phyloP scores from a whole-genome alignment of 2,888 invertebrate genomes.

The Mimachlamys varia region DNA sequence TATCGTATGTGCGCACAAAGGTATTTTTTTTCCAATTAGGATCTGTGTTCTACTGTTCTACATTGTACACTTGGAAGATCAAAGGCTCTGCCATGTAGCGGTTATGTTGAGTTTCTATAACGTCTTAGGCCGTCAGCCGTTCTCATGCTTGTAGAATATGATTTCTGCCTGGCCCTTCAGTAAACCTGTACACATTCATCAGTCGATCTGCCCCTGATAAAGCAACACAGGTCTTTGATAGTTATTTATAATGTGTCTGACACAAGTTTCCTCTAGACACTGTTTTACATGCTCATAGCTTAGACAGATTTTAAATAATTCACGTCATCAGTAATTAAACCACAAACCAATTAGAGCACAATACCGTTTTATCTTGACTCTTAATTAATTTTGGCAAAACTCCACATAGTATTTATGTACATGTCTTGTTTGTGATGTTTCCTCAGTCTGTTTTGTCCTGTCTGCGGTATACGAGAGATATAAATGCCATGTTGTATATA shows the following conservation, averaged over 20 bases:
- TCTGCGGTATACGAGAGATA: not conserved
- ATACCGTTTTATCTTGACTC: not conserved
- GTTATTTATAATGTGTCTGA: slow-evolving; percentile 8
- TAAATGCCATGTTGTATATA: slow-evolving; percentile 36
- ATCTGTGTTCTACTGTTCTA: not conserved
- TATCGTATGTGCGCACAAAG: slow-evolving; percentile 28
- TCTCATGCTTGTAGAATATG: not conserved
- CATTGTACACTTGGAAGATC: slow-evolving; percentile 34
- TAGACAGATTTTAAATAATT: slow-evolving; percentile 29
- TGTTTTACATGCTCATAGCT: not conserved
- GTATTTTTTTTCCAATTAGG: not conserved
- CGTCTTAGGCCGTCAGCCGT: not conserved
- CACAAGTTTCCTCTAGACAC: not conserved
- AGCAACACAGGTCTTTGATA: not conserved
- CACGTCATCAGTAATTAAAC: slow-evolving; percentile 31
- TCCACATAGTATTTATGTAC: not conserved
- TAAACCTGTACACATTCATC: slow-evolving; percentile 21
- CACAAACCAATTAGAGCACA: slow-evolving; percentile 23
- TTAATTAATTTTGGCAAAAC: slow-evolving; percentile 31
- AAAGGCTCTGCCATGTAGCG: not conserved
- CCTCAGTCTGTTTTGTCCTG: not conserved
- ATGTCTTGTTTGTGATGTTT: not conserved
- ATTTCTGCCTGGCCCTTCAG: not conserved
- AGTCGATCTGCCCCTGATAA: slow-evolving; percentile 25
- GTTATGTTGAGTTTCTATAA: not conserved